These are phyloP conservation scores for Drosophila lacteicornis DNA, from an alignment of 1,140 invertebrate genomes.

Conservation along the genomic window DNA sequence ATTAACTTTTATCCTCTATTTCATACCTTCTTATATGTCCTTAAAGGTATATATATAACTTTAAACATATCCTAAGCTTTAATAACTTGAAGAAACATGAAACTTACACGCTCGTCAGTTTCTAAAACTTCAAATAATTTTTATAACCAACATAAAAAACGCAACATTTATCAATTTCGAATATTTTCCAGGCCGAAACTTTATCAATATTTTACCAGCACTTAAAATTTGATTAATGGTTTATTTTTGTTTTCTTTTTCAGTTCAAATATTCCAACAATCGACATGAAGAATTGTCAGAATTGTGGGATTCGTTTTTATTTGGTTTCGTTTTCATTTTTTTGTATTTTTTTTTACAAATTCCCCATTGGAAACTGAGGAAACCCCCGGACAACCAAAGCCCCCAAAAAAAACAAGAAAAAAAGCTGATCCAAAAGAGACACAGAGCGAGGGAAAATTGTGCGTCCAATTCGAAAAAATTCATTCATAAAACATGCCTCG, in stretches of 20 bases:
- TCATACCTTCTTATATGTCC: too few species aligned
- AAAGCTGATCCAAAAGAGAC: conserved; percentile 21
- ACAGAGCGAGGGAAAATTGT: conserved; percentile 58
- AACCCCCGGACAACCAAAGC: conserved; percentile 34
- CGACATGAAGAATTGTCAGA: conserved; percentile 34
- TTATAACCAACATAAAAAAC: not conserved
- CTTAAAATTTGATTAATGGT: conserved; percentile 72
- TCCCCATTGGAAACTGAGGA: conserved; percentile 17
- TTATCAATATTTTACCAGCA: conserved; percentile 68
- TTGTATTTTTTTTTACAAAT: conserved; percentile 21
- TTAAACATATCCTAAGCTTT: not conserved
- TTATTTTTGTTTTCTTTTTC: conserved; percentile 39
- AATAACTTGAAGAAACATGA: not conserved
- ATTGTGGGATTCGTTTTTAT: conserved; percentile 22
- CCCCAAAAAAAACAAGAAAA: conserved; percentile 45
- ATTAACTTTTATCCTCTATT: not conserved
- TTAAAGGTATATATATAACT: not conserved
- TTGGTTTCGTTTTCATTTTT: conserved; percentile 13
- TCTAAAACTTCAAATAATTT: not conserved
- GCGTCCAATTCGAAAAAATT: conserved; percentile 78
- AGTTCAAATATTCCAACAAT: conserved; percentile 72
- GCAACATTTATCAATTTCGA: conserved; percentile 16
- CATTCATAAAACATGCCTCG: conserved; percentile 78
- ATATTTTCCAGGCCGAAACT: conserved; percentile 20
- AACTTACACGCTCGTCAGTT: too few species aligned